Evolutionary conservation across 2,888 invertebrate species (phyloP), one percentile per base, ranked within the genome.

Genomic region (Luffia ferchaultella): DNA sequence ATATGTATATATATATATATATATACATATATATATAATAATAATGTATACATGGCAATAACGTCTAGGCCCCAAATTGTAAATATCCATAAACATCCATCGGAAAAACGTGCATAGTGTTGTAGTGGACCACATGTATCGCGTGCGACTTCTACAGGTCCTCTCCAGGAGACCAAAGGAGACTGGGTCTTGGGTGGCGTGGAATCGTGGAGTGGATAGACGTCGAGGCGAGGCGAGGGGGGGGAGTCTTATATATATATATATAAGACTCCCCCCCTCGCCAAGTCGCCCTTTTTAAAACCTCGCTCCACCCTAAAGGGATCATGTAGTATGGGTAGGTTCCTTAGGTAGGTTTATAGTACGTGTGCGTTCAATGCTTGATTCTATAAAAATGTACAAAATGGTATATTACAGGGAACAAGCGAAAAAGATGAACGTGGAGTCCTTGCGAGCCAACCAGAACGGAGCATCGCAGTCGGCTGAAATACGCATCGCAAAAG

Each of bases 401-500:
- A n/a, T n/a, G n/a, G n/a, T n/a, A n/a, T n/a, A n/a, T n/a, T n/a
- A 44, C 12, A 82, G 83, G 55, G 78, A 75, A 58, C 80, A 84
- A 70, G 95, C 95, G 0, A 94, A 93, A 65, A 95, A 95, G 75
- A 95, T 95, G 95, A 95, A 95, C 64, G 93, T 95, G 0, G 93
- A 95, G 62, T 94, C 94, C 1, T 76, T 95, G 30, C 85, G 93
- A 63, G 83, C 89, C 55, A 89, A 93, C 73, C 89, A 91, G 67
- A 85, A 87, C 58, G 84, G 88, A 50, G 85, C 87, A 50, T 86
- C 89, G 42, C 86, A 93, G 57, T 91, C 93, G 0, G 92, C 93
- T 0, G 95, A 95, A 68, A 89, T 95, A 58, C 85, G 93, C 59
- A 95, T 95, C 62, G 94, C 95, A 0, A 95, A 95, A 65, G 93